Conservation (phyloP, 2,113 vertebrate species). For the Alouatta palliata region DNA sequence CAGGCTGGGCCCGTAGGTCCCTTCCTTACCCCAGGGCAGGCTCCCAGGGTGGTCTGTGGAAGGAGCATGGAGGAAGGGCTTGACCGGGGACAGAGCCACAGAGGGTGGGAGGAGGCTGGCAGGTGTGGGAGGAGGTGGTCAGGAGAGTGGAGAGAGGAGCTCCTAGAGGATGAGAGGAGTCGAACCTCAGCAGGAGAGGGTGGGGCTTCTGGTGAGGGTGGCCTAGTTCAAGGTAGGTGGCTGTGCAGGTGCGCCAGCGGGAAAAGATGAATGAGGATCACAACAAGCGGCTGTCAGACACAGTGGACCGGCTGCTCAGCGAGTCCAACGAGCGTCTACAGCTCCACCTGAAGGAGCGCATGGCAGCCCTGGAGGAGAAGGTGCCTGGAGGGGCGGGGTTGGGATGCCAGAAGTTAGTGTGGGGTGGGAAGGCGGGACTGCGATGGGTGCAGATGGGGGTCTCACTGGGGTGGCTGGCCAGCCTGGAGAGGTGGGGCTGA, state of each 20-base stretch:
- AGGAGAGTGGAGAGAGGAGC: not conserved
- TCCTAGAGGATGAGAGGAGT: not conserved
- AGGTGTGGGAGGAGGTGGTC: not conserved
- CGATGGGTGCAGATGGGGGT: no score
- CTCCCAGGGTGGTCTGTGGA: not conserved
- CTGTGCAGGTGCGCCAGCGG: slow-evolving; percentile 93
- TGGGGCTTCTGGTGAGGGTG: not conserved
- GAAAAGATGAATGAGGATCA: slow-evolving; percentile 99
- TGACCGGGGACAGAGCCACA: not conserved
- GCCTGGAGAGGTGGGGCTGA: not conserved
- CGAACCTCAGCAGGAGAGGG: not conserved
- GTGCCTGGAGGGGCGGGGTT: slow-evolving; percentile 62
- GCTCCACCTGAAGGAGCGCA: slow-evolving; percentile 97
- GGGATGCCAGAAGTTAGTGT: not conserved
- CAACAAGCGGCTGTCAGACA: slow-evolving; percentile 96
- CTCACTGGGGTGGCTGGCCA: no score
- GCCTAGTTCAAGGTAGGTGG: not conserved
- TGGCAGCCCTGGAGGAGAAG: slow-evolving; percentile 97
- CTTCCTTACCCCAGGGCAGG: not conserved
- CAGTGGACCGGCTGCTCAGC: slow-evolving; percentile 95
- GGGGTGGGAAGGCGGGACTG: fast-evolving
- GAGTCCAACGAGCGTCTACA: slow-evolving; percentile 97
- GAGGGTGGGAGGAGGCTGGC: not conserved
- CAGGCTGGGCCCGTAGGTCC: not conserved
- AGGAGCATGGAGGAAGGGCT: not conserved